A percentile compares a stretch with the other conserved stretches of the same genome.
Evolutionary conservation across 2,797 vertebrate genomes (phyloP).

Genomic region (Sebastes itinus): DNA sequence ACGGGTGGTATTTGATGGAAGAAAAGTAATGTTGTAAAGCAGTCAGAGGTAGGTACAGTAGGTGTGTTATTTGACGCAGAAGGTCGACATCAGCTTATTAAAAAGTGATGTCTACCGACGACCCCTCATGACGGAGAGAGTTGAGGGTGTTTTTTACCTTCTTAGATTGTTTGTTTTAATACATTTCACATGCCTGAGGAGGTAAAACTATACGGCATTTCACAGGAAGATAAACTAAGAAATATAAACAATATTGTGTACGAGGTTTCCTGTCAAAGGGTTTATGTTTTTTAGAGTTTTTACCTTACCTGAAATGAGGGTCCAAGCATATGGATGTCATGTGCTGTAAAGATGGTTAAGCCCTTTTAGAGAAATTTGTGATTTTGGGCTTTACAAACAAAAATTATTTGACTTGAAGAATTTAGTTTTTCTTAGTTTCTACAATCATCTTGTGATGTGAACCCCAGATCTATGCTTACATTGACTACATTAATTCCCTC

Average conservation of each 20-base stretch:
- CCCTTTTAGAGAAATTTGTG: background rate
- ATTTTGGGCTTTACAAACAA: background rate
- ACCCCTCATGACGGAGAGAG: background rate
- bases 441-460: background rate
- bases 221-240: background rate
- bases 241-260: background rate
- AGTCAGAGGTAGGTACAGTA: background rate
- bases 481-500: background rate
- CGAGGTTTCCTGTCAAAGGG: background rate
- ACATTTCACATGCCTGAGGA: background rate
- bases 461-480: background rate
- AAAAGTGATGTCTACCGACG: background rate
- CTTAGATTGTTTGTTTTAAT: background rate
- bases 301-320: background rate
- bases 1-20: background rate
- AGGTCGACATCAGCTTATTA: background rate
- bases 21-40: background rate
- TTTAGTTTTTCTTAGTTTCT: background rate
- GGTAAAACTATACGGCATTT: background rate
- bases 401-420: background rate
- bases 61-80: background rate
- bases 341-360: too few relatives aligned
- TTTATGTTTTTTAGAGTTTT: background rate
- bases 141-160: background rate
- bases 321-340: background rate